Conservation (phyloP, 2,888 invertebrate genomes). For the Pseudanteris insignis region DNA sequence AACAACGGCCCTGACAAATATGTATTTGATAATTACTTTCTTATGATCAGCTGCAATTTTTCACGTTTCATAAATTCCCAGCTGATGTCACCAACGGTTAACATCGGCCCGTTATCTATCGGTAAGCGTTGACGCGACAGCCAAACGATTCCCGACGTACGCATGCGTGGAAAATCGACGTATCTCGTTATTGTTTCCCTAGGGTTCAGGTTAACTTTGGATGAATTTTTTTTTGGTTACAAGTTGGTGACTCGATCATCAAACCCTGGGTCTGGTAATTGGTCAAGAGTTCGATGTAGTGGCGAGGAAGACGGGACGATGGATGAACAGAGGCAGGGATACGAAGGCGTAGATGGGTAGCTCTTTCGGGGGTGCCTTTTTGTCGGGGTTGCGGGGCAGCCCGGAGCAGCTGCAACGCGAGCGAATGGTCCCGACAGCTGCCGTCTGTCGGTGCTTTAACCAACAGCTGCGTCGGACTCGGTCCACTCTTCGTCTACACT, state of each 20-base stretch:
- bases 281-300: conserved; percentile 5
- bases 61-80: no score
- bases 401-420: conserved; percentile 59
- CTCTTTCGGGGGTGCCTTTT: conserved; percentile 52
- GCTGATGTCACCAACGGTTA: no score
- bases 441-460: conserved; percentile 61
- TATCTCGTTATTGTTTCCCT: no score
- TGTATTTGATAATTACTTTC: not conserved
- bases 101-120: no score
- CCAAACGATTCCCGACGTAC: no score
- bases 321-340: not conserved
- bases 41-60: no score
- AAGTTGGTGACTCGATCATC: no score
- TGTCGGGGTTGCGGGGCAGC: conserved; percentile 52
- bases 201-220: no score
- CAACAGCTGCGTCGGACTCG: conserved; percentile 60
- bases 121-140: no score
- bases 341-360: conserved; percentile 12
- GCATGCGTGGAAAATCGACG: no score
- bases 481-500: conserved; percentile 37
- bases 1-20: not conserved
- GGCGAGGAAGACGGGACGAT: not conserved
- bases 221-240: no score
- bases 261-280: no score
- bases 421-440: conserved; percentile 59